These are phyloP conservation scores for Ptychoptera contaminata DNA, from an alignment of 2,888 invertebrate species.

Conservation along the genomic window DNA sequence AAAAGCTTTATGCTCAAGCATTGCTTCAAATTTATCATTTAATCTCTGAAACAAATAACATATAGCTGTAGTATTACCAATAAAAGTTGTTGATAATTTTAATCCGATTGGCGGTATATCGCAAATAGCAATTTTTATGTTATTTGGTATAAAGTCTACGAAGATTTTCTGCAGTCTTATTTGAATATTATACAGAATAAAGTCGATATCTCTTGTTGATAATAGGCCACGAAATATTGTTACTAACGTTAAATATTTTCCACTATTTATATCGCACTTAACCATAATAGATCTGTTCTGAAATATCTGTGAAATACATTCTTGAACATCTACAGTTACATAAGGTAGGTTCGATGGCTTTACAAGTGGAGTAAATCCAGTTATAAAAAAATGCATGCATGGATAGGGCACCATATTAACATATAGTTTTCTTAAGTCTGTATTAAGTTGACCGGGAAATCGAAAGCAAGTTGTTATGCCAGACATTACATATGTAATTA, in stretches of 20 bases:
- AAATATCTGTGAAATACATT: constrained; percentile 55
- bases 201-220: constrained; percentile 66
- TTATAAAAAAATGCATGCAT: constrained; percentile 72
- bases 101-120: constrained; percentile 73
- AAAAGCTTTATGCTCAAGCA: constrained; percentile 71
- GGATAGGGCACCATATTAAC: constrained; percentile 90
- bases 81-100: constrained; percentile 74
- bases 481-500: constrained; percentile 30
- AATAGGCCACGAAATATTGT: constrained; percentile 51
- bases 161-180: constrained; percentile 58
- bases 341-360: constrained; percentile 49
- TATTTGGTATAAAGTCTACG: constrained; percentile 74
- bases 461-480: constrained; percentile 64
- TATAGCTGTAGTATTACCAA: constrained; percentile 69
- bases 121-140: constrained; percentile 69
- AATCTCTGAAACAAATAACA: constrained; percentile 63
- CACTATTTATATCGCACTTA: constrained; percentile 61
- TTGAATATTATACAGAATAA: constrained; percentile 60
- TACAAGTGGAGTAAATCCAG: constrained; percentile 59
- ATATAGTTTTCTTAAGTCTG: constrained; percentile 68
- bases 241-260: constrained; percentile 63
- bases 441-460: constrained; percentile 84
- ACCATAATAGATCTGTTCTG: constrained; percentile 70
- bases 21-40: constrained; percentile 60
- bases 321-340: constrained; percentile 50